Evolutionary conservation across 92 coral and sea anemone species (phyloP), one percentile per base, ranked within the genome.

Genomic region (Paragorgia papillata): DNA sequence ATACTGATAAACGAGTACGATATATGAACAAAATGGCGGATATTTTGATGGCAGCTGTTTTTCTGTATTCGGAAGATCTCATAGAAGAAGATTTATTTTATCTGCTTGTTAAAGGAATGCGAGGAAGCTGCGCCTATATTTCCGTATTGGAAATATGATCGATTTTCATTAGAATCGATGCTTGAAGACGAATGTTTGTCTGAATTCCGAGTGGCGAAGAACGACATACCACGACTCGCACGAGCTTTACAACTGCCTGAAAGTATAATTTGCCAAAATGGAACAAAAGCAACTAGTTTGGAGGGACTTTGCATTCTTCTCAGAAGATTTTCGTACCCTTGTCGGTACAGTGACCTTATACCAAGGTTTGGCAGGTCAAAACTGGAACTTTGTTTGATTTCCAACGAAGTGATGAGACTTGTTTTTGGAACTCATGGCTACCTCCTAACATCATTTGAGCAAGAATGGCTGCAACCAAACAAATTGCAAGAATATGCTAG

Each of bases 251-350:
- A 37, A 4, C 10, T 37, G 10, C 83, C 83, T 63, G 62, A 43
- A 35, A 79, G 53, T 30, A 41, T 79, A 33, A 46, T 48, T 35
- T 65, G 64, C 33, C 22, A 49, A 46, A 75, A 79, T 48, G 65
- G 83, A 58, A 64, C 61, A 15, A 9, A 2, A 12, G 53, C 30
- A 29, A 56, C 65, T 31, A 19, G 78, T n/a, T 44, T 66, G 64
- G 84, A 79, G 53, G 84, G 63, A 5, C 57, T 79, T 51, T 55
- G 84, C 69, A 49, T 79, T 29, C 56, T 79, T 27, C 59, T 79
- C 37, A 79, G 66, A 79, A 18, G 84, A 51, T 37, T 79, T 39
- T 50, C 79, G 29, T 79, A 79, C 63, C 77, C 84, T 28, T 79
- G 84, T 41, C 29, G 79, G 55, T 64, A 77, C 74, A 66, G 68